Evolutionary conservation across 2,888 invertebrate genomes (phyloP), one percentile per base, ranked within the genome.

Genomic region (Tenthredo mesomela): DNA sequence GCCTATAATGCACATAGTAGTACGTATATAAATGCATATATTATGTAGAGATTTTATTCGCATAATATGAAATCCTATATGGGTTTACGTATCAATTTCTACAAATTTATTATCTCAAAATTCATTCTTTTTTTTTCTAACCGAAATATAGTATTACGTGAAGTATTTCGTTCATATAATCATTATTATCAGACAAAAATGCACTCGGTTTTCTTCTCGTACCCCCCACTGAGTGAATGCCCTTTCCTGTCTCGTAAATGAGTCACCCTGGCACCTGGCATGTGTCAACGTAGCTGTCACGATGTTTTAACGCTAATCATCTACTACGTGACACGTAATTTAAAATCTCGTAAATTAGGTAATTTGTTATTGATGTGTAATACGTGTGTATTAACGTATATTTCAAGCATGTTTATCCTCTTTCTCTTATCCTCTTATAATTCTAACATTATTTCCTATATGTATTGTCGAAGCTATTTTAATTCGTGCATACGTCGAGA

Each of bases 251-350:
- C 80, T 21, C 40, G 33, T 50, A n/a, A 80, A 80, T 80, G 80
- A 80, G 61, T 80, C 80, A 80, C 61, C 61, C 80, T 54, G 80
- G 80, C 61, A 80, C 80, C 80, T 80, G 80, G 80, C 80, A 58
- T 80, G 58, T 61, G 80, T 80, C 80, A 80, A 80, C 25, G 40
- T 61, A 80, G 37, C 21, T 21, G 58, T 10, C n/a, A 80, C 47
- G 37, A 54, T 40, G 78, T 80, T 40, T 61, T 50, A 77, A 37
- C n/a, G 3, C 5, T 40, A 71, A n/a, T 40, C n/a, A 73, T 12
- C 71, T 25, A 73, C 71, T 25, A 73, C 71, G 18, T 43, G 43
- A 73, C 21, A 43, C 71, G 71, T 73, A 73, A 73, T 40, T 40
- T 2, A 37, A 18, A 37, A 70, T 70, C 37, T 70, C 18, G 12